phyloP scores from a whole-genome alignment of 2,797 vertebrate genomes.

The Bradypodion pumilum region DNA sequence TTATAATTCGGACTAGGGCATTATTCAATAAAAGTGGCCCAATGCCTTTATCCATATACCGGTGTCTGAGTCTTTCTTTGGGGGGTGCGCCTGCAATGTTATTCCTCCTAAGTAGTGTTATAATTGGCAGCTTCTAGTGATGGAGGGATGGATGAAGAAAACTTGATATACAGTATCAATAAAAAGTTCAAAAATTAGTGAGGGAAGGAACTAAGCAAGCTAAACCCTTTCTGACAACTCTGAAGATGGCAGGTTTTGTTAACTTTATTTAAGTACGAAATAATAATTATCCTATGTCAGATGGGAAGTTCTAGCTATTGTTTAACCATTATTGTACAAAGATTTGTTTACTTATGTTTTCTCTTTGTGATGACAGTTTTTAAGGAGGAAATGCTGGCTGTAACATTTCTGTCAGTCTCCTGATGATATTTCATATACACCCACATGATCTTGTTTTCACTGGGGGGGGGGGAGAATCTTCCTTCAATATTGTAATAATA shows the following conservation, averaged over 20 bases:
- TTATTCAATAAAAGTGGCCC: no score
- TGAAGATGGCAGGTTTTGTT: no score
- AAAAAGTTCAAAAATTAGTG: neutral
- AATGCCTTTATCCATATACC: no score
- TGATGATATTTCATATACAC: neutral
- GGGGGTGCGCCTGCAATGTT: no score
- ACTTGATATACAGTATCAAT: neutral
- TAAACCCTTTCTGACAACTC: neutral
- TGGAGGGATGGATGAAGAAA: neutral
- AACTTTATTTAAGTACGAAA: neutral
- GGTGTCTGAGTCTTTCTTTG: no score
- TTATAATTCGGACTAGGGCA: no score
- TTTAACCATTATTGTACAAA: neutral
- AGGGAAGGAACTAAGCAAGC: neutral
- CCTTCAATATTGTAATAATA: neutral
- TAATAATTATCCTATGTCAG: neutral
- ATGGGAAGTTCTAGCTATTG: neutral
- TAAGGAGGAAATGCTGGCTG: neutral
- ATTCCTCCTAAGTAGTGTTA: neutral
- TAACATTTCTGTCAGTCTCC: neutral
- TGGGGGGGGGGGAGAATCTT: slow-evolving; percentile 39
- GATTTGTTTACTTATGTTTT: neutral
- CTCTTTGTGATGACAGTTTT: neutral
- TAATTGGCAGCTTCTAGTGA: neutral
- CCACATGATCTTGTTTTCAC: neutral